These are phyloP conservation scores for Rhyacichthys aspro DNA, from an alignment of 2,797 vertebrate species.

Conservation along the genomic window DNA sequence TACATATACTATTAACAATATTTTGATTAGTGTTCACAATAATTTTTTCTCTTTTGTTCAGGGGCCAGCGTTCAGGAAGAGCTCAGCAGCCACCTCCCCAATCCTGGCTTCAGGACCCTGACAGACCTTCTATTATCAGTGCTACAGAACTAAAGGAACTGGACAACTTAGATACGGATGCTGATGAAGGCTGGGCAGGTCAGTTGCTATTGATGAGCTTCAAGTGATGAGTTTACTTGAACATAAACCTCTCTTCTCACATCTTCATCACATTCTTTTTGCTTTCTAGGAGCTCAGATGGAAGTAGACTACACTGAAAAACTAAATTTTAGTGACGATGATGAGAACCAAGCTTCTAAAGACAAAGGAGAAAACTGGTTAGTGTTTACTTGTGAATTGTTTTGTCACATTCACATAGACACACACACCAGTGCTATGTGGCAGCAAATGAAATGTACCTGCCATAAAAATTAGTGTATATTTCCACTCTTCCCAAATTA, in stretches of 20 bases:
- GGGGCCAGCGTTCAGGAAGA: constrained; percentile 81
- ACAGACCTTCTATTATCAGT: constrained; percentile 95
- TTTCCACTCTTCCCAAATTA: no score
- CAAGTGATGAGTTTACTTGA: neutral
- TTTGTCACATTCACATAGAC: no score
- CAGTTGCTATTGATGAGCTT: constrained; percentile 26
- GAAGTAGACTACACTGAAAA: constrained; percentile 99
- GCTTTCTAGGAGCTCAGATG: constrained; percentile 91
- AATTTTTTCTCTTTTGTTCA: no score
- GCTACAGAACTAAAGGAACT: constrained; percentile 98
- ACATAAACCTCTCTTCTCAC: neutral
- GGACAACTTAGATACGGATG: constrained; percentile 94
- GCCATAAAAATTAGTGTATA: no score
- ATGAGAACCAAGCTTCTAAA: constrained; percentile 92
- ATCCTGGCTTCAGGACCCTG: constrained; percentile 89
- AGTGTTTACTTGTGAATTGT: constrained; percentile 33
- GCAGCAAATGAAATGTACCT: no score
- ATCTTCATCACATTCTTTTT: neutral
- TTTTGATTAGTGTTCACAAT: no score
- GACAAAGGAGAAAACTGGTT: constrained; percentile 90
- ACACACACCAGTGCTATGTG: neutral
- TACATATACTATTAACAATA: no score
- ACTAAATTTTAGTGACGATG: constrained; percentile 98
- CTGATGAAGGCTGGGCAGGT: constrained; percentile 99
- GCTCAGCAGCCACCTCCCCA: constrained; percentile 79